Evolutionary conservation across 2,888 invertebrate species (phyloP).

Genomic region (Malthinus flaveolus): DNA sequence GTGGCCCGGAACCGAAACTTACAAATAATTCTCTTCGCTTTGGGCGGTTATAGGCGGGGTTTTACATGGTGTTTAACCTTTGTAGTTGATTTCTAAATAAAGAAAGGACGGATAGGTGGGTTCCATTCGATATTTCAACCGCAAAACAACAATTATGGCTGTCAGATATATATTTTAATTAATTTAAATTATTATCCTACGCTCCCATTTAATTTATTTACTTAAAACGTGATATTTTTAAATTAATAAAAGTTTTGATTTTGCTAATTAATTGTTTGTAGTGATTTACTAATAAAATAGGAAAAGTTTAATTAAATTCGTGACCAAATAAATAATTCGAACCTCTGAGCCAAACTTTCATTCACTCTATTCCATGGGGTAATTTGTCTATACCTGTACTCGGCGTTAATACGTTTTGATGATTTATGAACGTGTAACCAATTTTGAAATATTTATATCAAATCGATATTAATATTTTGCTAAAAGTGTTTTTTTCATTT

Average conservation of each 20-base stretch:
- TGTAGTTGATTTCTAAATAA: constrained; percentile 13
- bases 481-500: too few relatives aligned
- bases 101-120: constrained; percentile 1
- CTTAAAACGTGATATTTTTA: too few relatives aligned
- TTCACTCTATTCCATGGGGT: constrained; percentile 2
- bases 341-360: background rate
- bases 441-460: background rate
- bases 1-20: constrained; percentile 29
- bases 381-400: constrained; percentile 1
- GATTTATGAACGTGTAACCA: constrained; percentile 1
- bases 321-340: too few relatives aligned
- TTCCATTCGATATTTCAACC: constrained; percentile 1
- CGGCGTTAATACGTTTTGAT: constrained; percentile 2
- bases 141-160: constrained; percentile 4
- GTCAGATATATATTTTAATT: background rate
- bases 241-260: too few relatives aligned
- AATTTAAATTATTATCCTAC: too few relatives aligned
- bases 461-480: too few relatives aligned
- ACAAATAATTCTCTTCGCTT: constrained; percentile 14
- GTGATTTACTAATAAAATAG: too few relatives aligned
- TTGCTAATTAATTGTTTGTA: too few relatives aligned
- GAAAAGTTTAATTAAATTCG: too few relatives aligned
- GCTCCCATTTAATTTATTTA: too few relatives aligned
- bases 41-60: constrained; percentile 33
- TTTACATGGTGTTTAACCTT: constrained; percentile 16